phyloP scores from a whole-genome alignment of 2,888 invertebrate genomes.

The Caenorhabditis angaria region DNA sequence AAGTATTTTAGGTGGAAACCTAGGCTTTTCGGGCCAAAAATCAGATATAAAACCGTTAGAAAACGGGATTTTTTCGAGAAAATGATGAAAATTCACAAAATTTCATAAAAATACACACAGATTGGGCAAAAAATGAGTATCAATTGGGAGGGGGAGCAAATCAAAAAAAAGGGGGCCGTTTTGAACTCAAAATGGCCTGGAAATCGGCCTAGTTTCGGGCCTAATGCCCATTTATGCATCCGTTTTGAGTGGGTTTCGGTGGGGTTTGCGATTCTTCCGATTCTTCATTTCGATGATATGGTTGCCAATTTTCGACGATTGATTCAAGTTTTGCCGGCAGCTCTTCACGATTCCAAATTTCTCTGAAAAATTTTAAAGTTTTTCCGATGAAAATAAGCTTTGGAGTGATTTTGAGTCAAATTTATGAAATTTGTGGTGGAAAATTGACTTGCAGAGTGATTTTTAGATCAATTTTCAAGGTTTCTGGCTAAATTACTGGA shows the following conservation, averaged over 20 bases:
- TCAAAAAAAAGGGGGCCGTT: not conserved
- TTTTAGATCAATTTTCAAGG: too few species aligned
- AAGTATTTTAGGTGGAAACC: conserved; percentile 12
- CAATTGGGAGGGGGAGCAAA: not conserved
- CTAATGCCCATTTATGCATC: not conserved
- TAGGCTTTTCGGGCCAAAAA: not conserved
- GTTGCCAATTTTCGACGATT: conserved; percentile 29
- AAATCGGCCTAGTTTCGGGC: not conserved
- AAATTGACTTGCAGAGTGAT: too few species aligned
- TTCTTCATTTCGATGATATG: not conserved
- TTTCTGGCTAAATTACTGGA: too few species aligned
- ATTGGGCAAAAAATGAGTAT: conserved; percentile 2
- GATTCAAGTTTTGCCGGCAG: conserved; percentile 15
- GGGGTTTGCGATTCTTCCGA: not conserved
- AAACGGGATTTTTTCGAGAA: conserved; percentile 3
- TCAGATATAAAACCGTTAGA: not conserved
- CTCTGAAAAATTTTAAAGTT: conserved; percentile 15
- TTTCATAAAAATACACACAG: conserved; percentile 5
- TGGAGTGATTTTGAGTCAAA: too few species aligned
- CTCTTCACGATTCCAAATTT: conserved; percentile 27
- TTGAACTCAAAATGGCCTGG: not conserved
- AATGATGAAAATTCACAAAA: not conserved
- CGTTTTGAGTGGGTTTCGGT: conserved; percentile 5
- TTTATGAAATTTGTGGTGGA: too few species aligned
- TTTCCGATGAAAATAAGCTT: not conserved